Conservation (phyloP, 2,888 invertebrate genomes). For the Drosophila colorata region DNA sequence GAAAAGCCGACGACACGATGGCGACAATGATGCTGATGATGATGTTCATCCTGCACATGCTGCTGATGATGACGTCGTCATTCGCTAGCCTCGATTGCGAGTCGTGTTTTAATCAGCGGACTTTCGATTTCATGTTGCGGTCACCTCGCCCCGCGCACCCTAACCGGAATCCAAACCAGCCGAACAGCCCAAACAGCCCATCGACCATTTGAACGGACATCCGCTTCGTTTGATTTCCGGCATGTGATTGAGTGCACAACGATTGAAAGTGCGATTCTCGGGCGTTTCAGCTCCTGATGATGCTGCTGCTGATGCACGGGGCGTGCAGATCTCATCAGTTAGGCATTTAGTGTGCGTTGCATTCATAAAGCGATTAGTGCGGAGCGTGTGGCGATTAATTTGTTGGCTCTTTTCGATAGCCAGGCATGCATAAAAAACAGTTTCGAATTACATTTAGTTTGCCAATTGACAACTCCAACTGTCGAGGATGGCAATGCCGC, state of each 20-base stretch:
- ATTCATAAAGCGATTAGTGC: conserved; percentile 69
- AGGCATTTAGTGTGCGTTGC: conserved; percentile 44
- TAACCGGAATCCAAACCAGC: not conserved
- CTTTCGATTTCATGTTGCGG: conserved; percentile 78
- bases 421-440: conserved; percentile 56
- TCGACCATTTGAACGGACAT: conserved; percentile 74
- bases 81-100: conserved; percentile 32
- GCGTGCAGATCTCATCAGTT: conserved; percentile 59
- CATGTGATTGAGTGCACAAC: conserved; percentile 77
- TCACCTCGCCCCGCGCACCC: conserved; percentile 20
- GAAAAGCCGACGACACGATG: conserved; percentile 60
- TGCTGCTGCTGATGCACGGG: conserved; percentile 21
- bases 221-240: conserved; percentile 80
- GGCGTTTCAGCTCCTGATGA: conserved; percentile 21
- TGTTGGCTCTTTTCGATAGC: conserved; percentile 54
- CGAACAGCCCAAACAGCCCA: conserved; percentile 27
- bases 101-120: conserved; percentile 76
- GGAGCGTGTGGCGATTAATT: conserved; percentile 75
- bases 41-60: conserved; percentile 8
- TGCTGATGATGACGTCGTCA: conserved; percentile 12
- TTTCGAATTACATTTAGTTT: conserved; percentile 61
- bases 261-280: conserved; percentile 53
- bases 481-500: not conserved
- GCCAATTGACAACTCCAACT: conserved; percentile 26
- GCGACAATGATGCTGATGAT: conserved; percentile 31